Conservation (phyloP, 1,140 invertebrate genomes). For the Plodia interpunctella region DNA sequence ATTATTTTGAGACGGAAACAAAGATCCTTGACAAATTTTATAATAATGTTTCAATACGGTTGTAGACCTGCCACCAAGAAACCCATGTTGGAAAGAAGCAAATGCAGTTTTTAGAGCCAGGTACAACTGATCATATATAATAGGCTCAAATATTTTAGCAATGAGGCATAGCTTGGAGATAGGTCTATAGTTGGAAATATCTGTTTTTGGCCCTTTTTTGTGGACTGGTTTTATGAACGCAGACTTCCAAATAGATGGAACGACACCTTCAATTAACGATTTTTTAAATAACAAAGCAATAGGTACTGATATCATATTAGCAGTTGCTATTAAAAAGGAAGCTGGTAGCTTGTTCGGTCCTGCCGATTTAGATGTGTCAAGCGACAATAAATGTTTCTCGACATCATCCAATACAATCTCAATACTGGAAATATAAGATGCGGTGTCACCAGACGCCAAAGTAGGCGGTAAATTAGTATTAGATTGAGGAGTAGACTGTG, state of each 20-base stretch:
- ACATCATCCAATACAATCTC: neutral
- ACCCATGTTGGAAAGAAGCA: neutral
- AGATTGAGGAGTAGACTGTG: no score
- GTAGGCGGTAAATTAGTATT: no score
- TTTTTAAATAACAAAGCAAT: slow-evolving; percentile 3
- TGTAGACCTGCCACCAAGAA: slow-evolving; percentile 1
- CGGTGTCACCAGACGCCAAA: no score
- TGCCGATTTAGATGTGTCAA: neutral
- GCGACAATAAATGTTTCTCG: neutral
- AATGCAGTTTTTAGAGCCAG: neutral
- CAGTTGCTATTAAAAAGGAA: neutral
- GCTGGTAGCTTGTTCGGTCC: neutral
- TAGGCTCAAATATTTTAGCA: slow-evolving; percentile 5
- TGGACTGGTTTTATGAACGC: slow-evolving; percentile 12
- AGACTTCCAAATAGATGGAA: slow-evolving; percentile 13
- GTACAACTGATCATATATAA: slow-evolving; percentile 5
- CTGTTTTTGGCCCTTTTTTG: slow-evolving; percentile 11
- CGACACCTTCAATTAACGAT: neutral
- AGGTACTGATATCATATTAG: neutral
- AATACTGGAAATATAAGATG: slow-evolving; percentile 2
- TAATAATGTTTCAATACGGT: no score
- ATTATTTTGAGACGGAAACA: no score
- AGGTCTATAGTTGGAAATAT: slow-evolving; percentile 4
- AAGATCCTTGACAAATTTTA: no score
- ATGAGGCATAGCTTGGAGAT: slow-evolving; percentile 7